Conservation (phyloP, 2,113 vertebrate species). For the Cynoglossus semilaevis region DNA sequence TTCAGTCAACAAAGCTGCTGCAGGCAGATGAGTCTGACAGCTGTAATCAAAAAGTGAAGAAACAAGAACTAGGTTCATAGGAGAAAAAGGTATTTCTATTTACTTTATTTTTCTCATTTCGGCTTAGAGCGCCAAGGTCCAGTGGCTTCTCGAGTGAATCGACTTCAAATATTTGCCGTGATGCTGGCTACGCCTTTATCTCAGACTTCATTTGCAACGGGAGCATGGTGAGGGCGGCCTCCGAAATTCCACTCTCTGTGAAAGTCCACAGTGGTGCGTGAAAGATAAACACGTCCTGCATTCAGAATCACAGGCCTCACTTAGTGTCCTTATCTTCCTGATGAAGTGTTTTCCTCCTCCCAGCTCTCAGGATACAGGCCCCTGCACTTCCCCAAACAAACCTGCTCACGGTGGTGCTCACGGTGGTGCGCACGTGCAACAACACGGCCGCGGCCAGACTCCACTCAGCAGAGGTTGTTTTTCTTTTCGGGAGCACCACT, state of each 20-base stretch:
- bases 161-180: conserved; percentile 69
- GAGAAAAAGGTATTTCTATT: conserved; percentile 30
- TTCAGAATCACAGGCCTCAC: conserved; percentile 67
- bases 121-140: background rate
- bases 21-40: conserved; percentile 25
- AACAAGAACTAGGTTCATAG: background rate
- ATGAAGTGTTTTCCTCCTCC: conserved; percentile 63
- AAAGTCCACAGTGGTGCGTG: conserved; percentile 64
- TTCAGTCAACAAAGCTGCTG: conserved; percentile 10
- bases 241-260: conserved; percentile 47
- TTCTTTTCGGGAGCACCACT: conserved; percentile 54
- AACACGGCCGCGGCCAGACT: conserved; percentile 26
- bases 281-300: conserved; percentile 72
- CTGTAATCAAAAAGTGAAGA: conserved; percentile 45
- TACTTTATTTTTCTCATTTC: conserved; percentile 48
- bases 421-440: conserved; percentile 50
- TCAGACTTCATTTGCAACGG: conserved; percentile 59
- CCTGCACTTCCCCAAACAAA: conserved; percentile 69
- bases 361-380: conserved; percentile 65
- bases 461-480: conserved; percentile 28
- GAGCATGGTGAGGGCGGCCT: conserved; percentile 23
- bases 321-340: conserved; percentile 74
- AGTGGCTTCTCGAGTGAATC: conserved; percentile 38
- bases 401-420: conserved; percentile 52
- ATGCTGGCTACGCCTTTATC: conserved; percentile 43